phyloP scores from a whole-genome alignment of 1,140 invertebrate species.

The Dendrolimus punctatus region DNA sequence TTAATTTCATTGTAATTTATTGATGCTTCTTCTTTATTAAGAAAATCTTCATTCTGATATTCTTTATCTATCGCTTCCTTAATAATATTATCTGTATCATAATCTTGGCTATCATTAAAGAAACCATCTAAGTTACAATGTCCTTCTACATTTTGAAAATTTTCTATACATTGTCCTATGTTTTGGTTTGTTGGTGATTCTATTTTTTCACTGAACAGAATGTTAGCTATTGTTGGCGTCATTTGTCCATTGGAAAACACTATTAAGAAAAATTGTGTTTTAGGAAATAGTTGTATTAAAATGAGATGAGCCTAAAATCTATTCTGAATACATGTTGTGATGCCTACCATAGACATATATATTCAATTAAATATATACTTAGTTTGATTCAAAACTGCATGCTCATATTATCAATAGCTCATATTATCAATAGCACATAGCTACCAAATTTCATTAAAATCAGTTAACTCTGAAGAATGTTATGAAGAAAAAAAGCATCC shows the following conservation, averaged over 20 bases:
- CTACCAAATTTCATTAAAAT: too few species aligned
- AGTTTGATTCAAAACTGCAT: too few species aligned
- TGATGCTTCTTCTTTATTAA: constrained; percentile 7
- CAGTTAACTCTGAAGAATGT: too few species aligned
- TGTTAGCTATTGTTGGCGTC: constrained; percentile 48
- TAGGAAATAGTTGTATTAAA: too few species aligned
- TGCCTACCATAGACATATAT: too few species aligned
- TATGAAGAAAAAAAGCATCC: too few species aligned
- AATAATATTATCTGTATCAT: constrained; percentile 2
- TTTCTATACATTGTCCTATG: constrained; percentile 13
- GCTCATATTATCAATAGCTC: too few species aligned
- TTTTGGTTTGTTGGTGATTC: constrained; percentile 10
- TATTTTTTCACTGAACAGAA: constrained; percentile 44
- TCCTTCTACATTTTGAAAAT: constrained; percentile 15
- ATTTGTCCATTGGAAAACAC: constrained; percentile 24
- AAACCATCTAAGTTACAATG: constrained; percentile 39
- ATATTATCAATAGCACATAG: too few species aligned
- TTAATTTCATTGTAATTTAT: constrained; percentile 2
- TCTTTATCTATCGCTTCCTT: constrained; percentile 1
- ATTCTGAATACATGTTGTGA: too few species aligned
- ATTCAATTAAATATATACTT: too few species aligned
- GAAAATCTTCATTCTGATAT: constrained; percentile 6
- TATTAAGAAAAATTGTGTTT: constrained; percentile 2
- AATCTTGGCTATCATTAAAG: constrained; percentile 17
- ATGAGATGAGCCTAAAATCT: too few species aligned